Conservation (phyloP, 2,797 vertebrate species). For the Pangasius larnaudii region DNA sequence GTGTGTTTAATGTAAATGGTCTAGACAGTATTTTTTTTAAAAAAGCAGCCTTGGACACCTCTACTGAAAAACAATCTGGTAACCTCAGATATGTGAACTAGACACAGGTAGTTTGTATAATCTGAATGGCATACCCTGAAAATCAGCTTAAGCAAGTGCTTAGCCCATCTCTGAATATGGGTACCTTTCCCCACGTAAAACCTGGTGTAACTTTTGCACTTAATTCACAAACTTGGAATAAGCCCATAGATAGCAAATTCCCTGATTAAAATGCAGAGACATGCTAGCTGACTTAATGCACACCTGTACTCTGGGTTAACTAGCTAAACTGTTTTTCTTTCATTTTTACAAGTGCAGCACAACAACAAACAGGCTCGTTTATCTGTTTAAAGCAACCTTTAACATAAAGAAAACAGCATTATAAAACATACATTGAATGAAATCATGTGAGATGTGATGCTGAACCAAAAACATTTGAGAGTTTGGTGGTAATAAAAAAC, state of each 20-base stretch:
- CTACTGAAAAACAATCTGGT: background rate
- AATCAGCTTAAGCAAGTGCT: background rate
- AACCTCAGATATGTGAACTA: background rate
- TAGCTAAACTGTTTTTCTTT: background rate
- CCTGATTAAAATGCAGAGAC: background rate
- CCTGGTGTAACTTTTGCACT: background rate
- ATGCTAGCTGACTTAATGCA: background rate
- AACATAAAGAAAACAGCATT: background rate
- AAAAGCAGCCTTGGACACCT: background rate
- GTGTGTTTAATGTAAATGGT: background rate
- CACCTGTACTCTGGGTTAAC: background rate
- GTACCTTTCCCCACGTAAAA: background rate
- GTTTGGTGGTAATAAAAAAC: background rate
- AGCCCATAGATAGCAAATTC: background rate
- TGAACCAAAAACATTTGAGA: background rate
- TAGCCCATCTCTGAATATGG: background rate
- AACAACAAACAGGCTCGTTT: background rate
- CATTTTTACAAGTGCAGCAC: background rate
- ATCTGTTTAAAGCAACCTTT: background rate
- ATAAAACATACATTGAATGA: background rate
- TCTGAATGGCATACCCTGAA: background rate
- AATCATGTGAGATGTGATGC: background rate
- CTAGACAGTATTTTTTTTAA: background rate
- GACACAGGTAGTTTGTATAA: background rate
- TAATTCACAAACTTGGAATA: background rate